These are phyloP conservation scores for Bombylius major DNA, from an alignment of 2,888 invertebrate genomes.

Conservation along the genomic window DNA sequence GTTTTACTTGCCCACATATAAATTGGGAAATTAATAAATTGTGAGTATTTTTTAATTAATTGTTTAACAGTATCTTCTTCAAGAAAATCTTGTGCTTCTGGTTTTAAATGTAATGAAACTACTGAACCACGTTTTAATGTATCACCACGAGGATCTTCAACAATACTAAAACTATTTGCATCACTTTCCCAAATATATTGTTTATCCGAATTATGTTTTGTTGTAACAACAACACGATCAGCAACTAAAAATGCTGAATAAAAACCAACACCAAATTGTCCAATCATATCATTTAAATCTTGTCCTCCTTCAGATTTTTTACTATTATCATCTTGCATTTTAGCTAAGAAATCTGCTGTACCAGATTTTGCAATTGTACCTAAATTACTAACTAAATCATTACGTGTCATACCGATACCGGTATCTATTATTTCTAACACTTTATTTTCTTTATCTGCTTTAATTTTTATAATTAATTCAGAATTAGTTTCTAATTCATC, in stretches of 20 bases:
- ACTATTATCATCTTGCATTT: conserved; percentile 56
- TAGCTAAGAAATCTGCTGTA: conserved; percentile 88
- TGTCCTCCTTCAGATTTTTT: conserved; percentile 40
- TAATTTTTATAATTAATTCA: conserved; percentile 82
- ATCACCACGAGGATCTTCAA: conserved; percentile 87
- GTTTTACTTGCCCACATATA: conserved; percentile 77
- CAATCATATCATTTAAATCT: conserved; percentile 94
- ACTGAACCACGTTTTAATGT: conserved; percentile 83
- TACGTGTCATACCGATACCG: conserved; percentile 94
- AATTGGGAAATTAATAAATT: conserved; percentile 99
- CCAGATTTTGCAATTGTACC: conserved; percentile 98
- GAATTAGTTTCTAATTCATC: conserved; percentile 61
- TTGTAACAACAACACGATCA: conserved; percentile 87
- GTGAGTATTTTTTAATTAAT: conserved; percentile 94
- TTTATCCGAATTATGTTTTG: conserved; percentile 85
- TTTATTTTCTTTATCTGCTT: conserved; percentile 83
- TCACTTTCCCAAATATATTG: conserved; percentile 99
- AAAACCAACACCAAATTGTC: conserved; percentile 99
- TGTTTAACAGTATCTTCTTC: conserved; percentile 83
- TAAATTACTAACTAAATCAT: conserved; percentile 86
- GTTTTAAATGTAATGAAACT: conserved; percentile 79
- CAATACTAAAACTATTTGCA: conserved; percentile 76
- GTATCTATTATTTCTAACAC: conserved; percentile 90
- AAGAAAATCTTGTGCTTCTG: conserved; percentile 92
- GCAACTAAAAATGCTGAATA: conserved; percentile 97